Base-by-base conservation (phyloP, 2,113 vertebrate species). In the Rhodinocichla rosea region DNA sequence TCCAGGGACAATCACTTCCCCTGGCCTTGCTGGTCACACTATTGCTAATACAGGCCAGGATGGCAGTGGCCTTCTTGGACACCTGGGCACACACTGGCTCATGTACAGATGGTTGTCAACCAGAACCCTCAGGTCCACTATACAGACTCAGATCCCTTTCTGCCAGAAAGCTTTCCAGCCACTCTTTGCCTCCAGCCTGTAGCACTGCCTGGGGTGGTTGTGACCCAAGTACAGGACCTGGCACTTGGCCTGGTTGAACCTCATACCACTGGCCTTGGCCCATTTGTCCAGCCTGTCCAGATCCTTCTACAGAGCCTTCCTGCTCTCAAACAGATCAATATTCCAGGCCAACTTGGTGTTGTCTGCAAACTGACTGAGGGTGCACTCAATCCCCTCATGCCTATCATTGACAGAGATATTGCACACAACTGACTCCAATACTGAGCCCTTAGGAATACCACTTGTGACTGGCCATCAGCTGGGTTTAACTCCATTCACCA, bases 261-360 rank as follows among this genome's bases (percentile, higher is more conserved):
- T 81, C 44, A 44, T 17, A 37, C 10, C 13, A 35, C 6, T 39
- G 68, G 28, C 44, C 68, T 81, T 44, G n/a, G 18, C 23, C 10
- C 19, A 30, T 81, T 37, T 20, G 37, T 52, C 28, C 33, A 82
- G 33, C 19, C 44, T 52, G 33, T 59, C 45, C 60, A 82, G 27
- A 59, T 39, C 10, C 23, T 50, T 49, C 33, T 59, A 10, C 33
- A 74, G 27, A 81, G 12, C 37, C 50, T 59, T 74, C 68, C 23
- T 59, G 28, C 6, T 74, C 19, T 24, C 33, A 49, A 65, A 33
- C 15, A 81, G 33, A 65, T 37, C 33, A 67, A 16, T 27, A 42
- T 28, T 67, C 19, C 10, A 0, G 0, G 37, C 19, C 10, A 16
- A 9, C 13, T 28, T 45, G 23, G 15, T 45, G 20, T 1, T 44